phyloP scores from a whole-genome alignment of 1,140 invertebrate species.

The Panulirus ornatus region DNA sequence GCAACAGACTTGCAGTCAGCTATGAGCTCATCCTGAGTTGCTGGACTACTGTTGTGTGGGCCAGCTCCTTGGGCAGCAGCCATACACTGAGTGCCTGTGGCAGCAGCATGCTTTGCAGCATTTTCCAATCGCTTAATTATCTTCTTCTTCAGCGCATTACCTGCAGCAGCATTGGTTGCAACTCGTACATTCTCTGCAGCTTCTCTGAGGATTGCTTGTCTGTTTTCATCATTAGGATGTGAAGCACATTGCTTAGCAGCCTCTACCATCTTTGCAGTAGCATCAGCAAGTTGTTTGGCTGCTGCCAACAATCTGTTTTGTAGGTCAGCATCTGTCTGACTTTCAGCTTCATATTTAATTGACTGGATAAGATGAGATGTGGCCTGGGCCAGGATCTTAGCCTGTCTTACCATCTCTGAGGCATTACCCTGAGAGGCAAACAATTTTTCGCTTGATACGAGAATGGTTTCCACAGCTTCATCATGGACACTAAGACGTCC shows the following conservation, averaged over 20 bases:
- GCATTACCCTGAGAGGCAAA: constrained; percentile 90
- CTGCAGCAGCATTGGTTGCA: constrained; percentile 90
- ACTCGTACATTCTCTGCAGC: constrained; percentile 95
- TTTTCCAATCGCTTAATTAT: constrained; percentile 83
- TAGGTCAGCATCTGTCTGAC: constrained; percentile 93
- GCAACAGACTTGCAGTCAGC: constrained; percentile 87
- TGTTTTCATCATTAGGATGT: constrained; percentile 86
- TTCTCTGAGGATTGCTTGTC: constrained; percentile 88
- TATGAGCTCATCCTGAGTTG: constrained; percentile 86
- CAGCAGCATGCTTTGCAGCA: constrained; percentile 92
- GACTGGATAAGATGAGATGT: constrained; percentile 94
- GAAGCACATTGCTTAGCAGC: constrained; percentile 94
- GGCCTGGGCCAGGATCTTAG: constrained; percentile 84
- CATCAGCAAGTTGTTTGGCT: constrained; percentile 95
- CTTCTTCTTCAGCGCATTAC: constrained; percentile 88
- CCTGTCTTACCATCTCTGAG: constrained; percentile 96
- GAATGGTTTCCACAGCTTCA: constrained; percentile 92
- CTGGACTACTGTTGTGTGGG: constrained; percentile 85
- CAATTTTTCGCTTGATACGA: constrained; percentile 93
- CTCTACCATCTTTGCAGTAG: constrained; percentile 96
- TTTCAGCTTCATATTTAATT: constrained; percentile 84
- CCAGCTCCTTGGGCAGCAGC: constrained; percentile 85
- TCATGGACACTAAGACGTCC: constrained; percentile 84
- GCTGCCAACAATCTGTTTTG: constrained; percentile 94
- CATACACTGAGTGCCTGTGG: constrained; percentile 94